These are phyloP conservation scores for Alentia gelatinosa DNA, from an alignment of 2,888 invertebrate species.

Conservation along the genomic window DNA sequence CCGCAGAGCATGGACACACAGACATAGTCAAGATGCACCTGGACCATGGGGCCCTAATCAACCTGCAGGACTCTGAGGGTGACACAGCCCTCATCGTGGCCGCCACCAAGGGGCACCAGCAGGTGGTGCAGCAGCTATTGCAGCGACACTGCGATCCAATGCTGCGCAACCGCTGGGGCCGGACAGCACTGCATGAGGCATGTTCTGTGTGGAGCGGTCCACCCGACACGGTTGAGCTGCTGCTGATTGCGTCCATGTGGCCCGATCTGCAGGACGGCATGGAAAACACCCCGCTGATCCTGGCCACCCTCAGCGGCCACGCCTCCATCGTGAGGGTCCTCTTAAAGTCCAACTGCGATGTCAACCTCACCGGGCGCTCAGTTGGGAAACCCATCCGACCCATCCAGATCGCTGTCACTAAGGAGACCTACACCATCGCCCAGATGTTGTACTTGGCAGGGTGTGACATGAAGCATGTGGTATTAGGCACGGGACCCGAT, in stretches of 20 bases:
- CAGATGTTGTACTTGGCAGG: conserved; percentile 63
- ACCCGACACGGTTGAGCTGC: conserved; percentile 50
- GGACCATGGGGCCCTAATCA: conserved; percentile 61
- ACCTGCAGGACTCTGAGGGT: conserved; percentile 57
- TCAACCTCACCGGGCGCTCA: conserved; percentile 57
- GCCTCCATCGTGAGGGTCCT: conserved; percentile 65
- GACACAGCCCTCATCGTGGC: conserved; percentile 60
- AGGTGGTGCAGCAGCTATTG: conserved; percentile 48
- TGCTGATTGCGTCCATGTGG: conserved; percentile 54
- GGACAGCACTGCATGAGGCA: conserved; percentile 61
- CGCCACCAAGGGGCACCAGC: conserved; percentile 56
- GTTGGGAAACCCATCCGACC: conserved; percentile 54
- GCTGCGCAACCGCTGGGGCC: conserved; percentile 59
- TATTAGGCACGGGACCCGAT: not conserved
- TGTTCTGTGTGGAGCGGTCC: conserved; percentile 59
- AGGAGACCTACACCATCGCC: conserved; percentile 57
- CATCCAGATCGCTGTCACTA: conserved; percentile 60
- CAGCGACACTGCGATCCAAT: conserved; percentile 30
- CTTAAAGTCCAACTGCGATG: conserved; percentile 59
- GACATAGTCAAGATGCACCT: conserved; percentile 59
- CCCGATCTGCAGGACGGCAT: conserved; percentile 57
- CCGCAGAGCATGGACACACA: conserved; percentile 61
- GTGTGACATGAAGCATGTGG: conserved; percentile 58
- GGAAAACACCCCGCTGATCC: conserved; percentile 75
- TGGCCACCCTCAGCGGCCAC: conserved; percentile 73